Evolutionary conservation across 2,113 vertebrate genomes (phyloP), one percentile per base, ranked within the genome.

Genomic region (Perca schrenkii): DNA sequence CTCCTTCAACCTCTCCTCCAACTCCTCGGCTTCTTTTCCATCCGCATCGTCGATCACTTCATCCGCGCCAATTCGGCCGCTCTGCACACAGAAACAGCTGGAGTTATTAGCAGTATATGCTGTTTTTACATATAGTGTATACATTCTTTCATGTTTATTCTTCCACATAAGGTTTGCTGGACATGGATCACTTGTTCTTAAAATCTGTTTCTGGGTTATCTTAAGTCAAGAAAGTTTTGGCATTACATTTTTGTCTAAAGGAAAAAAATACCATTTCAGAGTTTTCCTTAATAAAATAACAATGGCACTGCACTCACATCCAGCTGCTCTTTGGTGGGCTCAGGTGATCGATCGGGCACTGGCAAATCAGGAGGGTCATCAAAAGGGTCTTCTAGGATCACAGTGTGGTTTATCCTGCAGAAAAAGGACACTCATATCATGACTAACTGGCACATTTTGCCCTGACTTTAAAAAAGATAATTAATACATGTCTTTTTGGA

Each of bases 41-140:
- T 98, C 96, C 19, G 92, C 70, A 61, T 99, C 97, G 31, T 98
- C 94, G 50, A 99, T 98, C 86, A 94, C 96, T 93, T 99, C 98
- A 90, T 99, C 99, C 13, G 99, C 99, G 93, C 98, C 97, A 60
- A 99, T 99, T 77, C 98, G 96, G 21, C 99, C 99, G 75, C 99
- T 99, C 99, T 99, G 86, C 15, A 81, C 7, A 80, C 4, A 75
- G 0, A 64, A 79, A 64, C 56, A 40, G 19, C 1, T 15, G 22
- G 1, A 6, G 49, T 62, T 17, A 66, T 31, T 56, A 8, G 6
- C 40, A 43, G 36, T 12, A 13, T 0, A 17, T 43, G 19, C 19
- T 19, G 8, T 69, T 25, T 1, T 25, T n/a, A 34, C 54, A 62
- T 53, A 22, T 21, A 25, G 12, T 46, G 4, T n/a, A 22, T 6